phyloP scores from a whole-genome alignment of 1,140 invertebrate species.

The Drosophila ercepeae region DNA sequence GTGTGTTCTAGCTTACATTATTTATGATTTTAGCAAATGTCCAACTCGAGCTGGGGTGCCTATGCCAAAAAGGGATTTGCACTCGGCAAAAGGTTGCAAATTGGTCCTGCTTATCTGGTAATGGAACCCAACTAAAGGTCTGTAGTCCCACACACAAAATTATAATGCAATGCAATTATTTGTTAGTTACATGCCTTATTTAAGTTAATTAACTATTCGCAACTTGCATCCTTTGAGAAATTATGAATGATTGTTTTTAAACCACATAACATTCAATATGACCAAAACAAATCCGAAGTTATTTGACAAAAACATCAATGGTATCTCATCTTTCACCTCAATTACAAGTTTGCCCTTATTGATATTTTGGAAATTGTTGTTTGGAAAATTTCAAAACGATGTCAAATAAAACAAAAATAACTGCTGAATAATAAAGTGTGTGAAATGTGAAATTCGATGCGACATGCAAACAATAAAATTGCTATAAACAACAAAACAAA shows the following conservation, averaged over 20 bases:
- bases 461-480: slow-evolving; percentile 62
- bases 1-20: slow-evolving; percentile 56
- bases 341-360: background rate
- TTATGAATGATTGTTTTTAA: no score
- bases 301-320: background rate
- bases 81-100: slow-evolving; percentile 12
- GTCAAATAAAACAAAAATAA: slow-evolving; percentile 16
- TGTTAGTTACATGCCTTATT: background rate
- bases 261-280: no score
- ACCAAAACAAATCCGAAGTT: background rate
- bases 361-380: slow-evolving; percentile 15
- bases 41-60: slow-evolving; percentile 8
- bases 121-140: slow-evolving; percentile 16
- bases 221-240: no score
- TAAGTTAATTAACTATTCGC: background rate
- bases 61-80: background rate
- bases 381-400: slow-evolving; percentile 15
- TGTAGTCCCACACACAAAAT: background rate
- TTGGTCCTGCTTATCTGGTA: slow-evolving; percentile 27
- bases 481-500: slow-evolving; percentile 56
- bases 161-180: slow-evolving; percentile 6
- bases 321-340: slow-evolving; percentile 3
- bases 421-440: slow-evolving; percentile 61
- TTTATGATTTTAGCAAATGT: slow-evolving; percentile 59
- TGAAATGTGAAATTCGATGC: slow-evolving; percentile 41